phyloP scores from a whole-genome alignment of 2,888 invertebrate species.

The Polyploca ridens region DNA sequence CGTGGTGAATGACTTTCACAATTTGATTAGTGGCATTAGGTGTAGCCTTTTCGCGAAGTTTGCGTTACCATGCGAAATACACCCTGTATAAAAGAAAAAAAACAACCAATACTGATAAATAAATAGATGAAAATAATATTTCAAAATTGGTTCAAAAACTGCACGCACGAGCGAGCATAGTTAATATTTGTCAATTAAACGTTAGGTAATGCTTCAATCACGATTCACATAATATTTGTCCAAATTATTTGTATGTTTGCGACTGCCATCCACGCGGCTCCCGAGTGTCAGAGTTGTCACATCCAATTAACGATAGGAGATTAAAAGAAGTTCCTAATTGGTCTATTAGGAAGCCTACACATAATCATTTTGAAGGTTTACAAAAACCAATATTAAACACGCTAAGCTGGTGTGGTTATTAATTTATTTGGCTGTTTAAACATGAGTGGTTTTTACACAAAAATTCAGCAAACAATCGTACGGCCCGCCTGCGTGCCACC shows the following conservation, averaged over 20 bases:
- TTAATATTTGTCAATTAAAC: background rate
- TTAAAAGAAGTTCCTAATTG: slow-evolving; percentile 1
- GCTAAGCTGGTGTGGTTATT: background rate
- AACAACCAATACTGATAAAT: no score
- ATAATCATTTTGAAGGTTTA: background rate
- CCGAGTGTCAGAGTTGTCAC: background rate
- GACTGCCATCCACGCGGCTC: background rate
- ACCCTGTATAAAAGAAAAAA: no score
- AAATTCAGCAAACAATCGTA: no score
- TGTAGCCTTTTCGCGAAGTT: no score
- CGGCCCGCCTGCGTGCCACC: no score
- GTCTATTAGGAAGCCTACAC: background rate
- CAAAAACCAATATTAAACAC: background rate
- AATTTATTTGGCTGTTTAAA: background rate
- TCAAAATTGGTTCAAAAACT: background rate
- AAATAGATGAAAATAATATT: background rate
- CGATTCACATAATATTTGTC: background rate
- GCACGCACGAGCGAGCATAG: background rate
- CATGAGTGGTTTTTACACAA: background rate
- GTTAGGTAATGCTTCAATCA: background rate
- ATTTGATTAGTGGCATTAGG: no score
- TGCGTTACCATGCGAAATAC: no score
- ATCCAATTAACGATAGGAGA: background rate
- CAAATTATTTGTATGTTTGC: background rate
- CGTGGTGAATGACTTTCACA: no score